Conservation (phyloP, 2,113 vertebrate species). For the Phrynocephalus versicolor region DNA sequence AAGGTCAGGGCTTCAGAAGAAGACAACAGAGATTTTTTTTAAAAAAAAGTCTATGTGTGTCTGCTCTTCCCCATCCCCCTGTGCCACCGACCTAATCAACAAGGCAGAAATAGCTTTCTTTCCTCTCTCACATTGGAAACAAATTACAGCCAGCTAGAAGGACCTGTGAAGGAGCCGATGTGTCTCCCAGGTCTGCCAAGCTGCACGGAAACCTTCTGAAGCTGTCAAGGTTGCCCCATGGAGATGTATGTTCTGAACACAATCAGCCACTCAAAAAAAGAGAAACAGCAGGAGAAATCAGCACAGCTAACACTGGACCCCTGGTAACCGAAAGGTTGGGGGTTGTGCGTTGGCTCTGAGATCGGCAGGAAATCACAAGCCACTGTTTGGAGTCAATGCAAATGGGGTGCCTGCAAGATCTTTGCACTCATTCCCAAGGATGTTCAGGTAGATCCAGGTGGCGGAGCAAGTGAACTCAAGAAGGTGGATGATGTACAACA, state of each 20-base stretch:
- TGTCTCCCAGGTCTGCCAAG: neutral
- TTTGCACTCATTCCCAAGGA: neutral
- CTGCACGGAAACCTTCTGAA: too few relatives aligned
- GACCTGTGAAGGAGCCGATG: neutral
- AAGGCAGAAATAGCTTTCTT: too few relatives aligned
- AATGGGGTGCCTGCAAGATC: neutral
- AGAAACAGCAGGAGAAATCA: neutral
- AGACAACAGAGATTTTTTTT: too few relatives aligned
- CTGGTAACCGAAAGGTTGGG: neutral
- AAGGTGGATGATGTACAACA: accelerated
- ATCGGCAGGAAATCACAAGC: accelerated
- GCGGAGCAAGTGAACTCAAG: neutral
- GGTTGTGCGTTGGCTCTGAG: accelerated
- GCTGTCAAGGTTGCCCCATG: neutral
- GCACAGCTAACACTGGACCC: too few relatives aligned
- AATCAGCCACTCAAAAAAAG: neutral
- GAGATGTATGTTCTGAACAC: neutral
- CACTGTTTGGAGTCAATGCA: neutral
- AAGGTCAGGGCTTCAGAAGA: too few relatives aligned
- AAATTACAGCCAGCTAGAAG: neutral
- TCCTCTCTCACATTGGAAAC: neutral
- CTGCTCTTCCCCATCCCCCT: too few relatives aligned
- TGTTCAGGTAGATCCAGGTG: neutral
- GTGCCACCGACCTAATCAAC: too few relatives aligned
- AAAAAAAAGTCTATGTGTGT: too few relatives aligned